These are phyloP conservation scores for Oncopeltus fasciatus DNA, from an alignment of 1,140 invertebrate genomes.

Conservation along the genomic window DNA sequence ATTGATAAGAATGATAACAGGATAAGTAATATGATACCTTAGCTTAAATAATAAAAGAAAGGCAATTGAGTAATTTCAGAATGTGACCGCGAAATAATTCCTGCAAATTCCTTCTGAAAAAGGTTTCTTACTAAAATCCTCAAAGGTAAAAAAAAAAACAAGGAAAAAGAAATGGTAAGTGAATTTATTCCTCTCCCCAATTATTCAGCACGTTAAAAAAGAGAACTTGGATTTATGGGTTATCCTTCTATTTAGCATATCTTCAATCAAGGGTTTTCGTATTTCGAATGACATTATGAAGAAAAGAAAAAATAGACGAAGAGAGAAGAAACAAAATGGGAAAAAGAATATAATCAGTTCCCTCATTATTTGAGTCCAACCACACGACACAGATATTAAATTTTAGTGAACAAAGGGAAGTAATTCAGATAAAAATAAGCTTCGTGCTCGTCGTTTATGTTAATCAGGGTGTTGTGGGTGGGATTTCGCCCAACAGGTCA, in stretches of 20 bases:
- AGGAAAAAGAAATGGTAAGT: neutral
- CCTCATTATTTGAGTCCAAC: neutral
- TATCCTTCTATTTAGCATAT: conserved; percentile 2
- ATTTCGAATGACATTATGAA: neutral
- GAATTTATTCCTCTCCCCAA: neutral
- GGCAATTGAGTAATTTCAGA: too few species aligned
- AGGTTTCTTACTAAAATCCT: too few species aligned
- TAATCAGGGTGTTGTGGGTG: neutral
- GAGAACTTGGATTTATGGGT: neutral
- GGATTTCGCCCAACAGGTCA: conserved; percentile 2
- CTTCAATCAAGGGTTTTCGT: neutral
- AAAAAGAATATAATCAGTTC: conserved; percentile 3
- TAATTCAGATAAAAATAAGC: conserved; percentile 1
- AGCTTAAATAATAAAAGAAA: too few species aligned
- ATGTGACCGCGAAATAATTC: too few species aligned
- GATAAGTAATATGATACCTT: too few species aligned
- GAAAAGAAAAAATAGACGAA: neutral
- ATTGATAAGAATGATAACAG: too few species aligned
- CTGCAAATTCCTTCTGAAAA: too few species aligned
- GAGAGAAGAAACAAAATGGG: too few species aligned
- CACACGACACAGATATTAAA: conserved; percentile 7
- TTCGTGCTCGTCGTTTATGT: conserved; percentile 4
- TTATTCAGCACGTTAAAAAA: neutral
- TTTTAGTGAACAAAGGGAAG: conserved; percentile 2
- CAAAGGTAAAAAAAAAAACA: neutral